Evolutionary conservation across 2,888 invertebrate species (phyloP), one percentile per base, ranked within the genome.

Genomic region (Melieria omissa): DNA sequence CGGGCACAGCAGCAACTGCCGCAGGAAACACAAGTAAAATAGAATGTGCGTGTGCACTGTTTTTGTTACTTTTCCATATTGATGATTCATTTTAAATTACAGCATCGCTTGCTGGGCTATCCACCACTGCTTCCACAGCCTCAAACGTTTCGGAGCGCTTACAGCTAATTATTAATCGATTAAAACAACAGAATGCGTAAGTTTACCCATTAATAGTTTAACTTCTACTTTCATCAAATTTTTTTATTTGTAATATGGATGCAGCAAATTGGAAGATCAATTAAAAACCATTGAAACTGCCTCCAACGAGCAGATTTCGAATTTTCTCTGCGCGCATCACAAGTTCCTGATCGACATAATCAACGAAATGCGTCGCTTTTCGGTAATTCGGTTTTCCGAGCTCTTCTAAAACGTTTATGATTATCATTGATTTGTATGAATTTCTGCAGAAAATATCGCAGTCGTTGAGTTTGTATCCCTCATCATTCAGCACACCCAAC

Each of bases 401-500:
- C 29, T 0, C 29, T 29, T 29, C 29, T 29, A 29, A 29, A 29
- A 29, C 29, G 29, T 29, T 29, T 29, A 29, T 29, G 29, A 29
- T 29, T 29, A 29, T 4, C 12, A 52, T 16, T 60, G n/a, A 16
- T 68, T 47, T 29, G 29, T 29, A 29, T 29, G 29, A 3, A 3
- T 29, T 29, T 29, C 29, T 29, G 55, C 41, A 73, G 70, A 58
- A 75, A 64, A 74, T 14, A 70, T 62, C 78, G 74, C 78, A 75
- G 69, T 64, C 71, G 72, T 41, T 77, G 74, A 44, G 67, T 65
- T 42, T 75, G 61, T 75, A 80, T 77, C 76, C 85, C 70, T 70
- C 75, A 52, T 84, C 86, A 58, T 29, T 29, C 29, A 86, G 86
- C 70, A 87, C 87, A 8, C 87, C 87, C 9, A 85, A 86, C 63